These are phyloP conservation scores for Dicyrtomina minuta DNA, from an alignment of 2,888 invertebrate genomes.

Conservation along the genomic window DNA sequence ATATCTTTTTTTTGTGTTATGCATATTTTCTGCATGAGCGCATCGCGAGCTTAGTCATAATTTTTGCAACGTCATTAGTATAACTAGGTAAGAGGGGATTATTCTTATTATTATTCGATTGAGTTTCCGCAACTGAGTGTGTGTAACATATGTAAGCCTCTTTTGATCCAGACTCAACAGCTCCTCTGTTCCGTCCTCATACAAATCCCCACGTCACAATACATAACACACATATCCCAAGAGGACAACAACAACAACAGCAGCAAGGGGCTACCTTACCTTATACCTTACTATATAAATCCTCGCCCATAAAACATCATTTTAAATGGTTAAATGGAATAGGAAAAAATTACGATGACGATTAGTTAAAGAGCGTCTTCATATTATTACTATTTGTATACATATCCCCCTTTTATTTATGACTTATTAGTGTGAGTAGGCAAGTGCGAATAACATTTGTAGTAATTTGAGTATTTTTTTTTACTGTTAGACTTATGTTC, in stretches of 20 bases:
- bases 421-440: constrained; percentile 11
- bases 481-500: constrained; percentile 16
- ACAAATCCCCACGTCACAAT: neutral
- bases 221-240: neutral
- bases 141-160: too few relatives aligned
- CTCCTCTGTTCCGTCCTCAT: neutral
- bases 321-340: constrained; percentile 6
- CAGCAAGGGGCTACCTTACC: neutral
- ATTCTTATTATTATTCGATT: neutral
- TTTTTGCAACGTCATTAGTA: constrained; percentile 28
- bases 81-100: constrained; percentile 28
- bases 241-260: neutral
- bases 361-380: neutral
- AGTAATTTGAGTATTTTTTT: constrained; percentile 10
- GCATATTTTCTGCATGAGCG: constrained; percentile 28
- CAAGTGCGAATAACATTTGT: constrained; percentile 19
- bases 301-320: neutral
- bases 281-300: too few relatives aligned
- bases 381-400: neutral
- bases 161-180: too few relatives aligned
- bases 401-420: constrained; percentile 23
- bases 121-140: too few relatives aligned
- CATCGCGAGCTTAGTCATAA: constrained; percentile 3
- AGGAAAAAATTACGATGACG: constrained; percentile 4
- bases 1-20: neutral